Evolutionary conservation across 2,797 vertebrate species (phyloP).

Genomic region (Triplophysa bombifrons): DNA sequence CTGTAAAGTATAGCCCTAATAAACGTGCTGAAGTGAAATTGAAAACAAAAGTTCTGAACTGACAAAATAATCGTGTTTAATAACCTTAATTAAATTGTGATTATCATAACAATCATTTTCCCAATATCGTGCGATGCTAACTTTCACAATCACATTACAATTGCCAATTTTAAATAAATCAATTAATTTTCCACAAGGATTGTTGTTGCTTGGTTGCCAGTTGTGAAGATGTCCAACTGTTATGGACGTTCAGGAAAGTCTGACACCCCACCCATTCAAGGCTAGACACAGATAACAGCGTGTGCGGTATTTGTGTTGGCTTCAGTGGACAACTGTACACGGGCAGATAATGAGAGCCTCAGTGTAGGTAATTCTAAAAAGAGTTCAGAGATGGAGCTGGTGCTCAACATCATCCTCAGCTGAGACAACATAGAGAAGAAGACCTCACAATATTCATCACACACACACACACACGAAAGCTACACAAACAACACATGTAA

Average conservation of each 20-base stretch:
- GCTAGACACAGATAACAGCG: constrained; percentile 49
- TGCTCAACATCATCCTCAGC: constrained; percentile 49
- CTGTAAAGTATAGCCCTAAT: no score
- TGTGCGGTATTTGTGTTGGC: constrained; percentile 44
- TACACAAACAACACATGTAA: constrained; percentile 26
- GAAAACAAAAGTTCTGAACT: no score
- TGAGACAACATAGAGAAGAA: constrained; percentile 60
- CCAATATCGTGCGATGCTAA: no score
- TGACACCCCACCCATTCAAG: constrained; percentile 18
- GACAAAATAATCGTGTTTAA: no score
- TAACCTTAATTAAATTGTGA: no score
- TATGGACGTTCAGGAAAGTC: constrained; percentile 11
- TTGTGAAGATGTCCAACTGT: constrained; percentile 1
- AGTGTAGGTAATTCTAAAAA: constrained; percentile 68
- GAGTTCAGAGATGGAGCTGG: constrained; percentile 65
- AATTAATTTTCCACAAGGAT: background rate
- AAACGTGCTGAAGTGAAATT: no score
- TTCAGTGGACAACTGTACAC: constrained; percentile 30
- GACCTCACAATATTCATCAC: constrained; percentile 52
- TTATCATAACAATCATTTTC: no score
- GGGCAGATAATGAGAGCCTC: constrained; percentile 71
- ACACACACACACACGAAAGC: constrained; percentile 11
- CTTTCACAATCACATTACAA: background rate
- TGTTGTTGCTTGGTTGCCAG: background rate
- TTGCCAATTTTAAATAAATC: background rate